Percentiles rank a stretch among this genome's conserved stretches.
Evolutionary conservation across 2,888 invertebrate species (phyloP).

Genomic region (Oxycera nigricornis): DNA sequence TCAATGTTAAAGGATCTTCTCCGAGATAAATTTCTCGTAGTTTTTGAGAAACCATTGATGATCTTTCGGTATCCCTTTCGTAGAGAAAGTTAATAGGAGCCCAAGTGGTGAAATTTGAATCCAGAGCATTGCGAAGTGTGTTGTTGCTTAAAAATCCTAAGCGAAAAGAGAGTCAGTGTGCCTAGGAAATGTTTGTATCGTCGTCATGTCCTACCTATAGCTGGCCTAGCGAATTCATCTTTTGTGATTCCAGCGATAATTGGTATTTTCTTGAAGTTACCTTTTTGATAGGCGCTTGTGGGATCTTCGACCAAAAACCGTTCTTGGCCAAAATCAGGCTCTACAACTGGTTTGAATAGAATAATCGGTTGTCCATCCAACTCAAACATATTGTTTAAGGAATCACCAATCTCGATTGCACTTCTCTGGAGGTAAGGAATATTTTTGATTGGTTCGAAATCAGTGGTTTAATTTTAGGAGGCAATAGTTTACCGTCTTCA

Average conservation of each 20-base stretch:
- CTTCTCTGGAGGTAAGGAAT: slow-evolving; percentile 63
- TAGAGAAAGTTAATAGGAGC: slow-evolving; percentile 64
- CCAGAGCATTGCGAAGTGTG: slow-evolving; percentile 64
- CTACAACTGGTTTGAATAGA: slow-evolving; percentile 71
- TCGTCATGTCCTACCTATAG: too few species aligned
- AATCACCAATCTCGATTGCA: slow-evolving; percentile 56
- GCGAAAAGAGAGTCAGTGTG: too few species aligned
- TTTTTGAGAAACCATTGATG: slow-evolving; percentile 63
- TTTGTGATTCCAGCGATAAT: slow-evolving; percentile 68
- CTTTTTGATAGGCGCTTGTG: slow-evolving; percentile 62
- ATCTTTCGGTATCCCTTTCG: slow-evolving; percentile 65
- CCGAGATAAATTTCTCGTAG: slow-evolving; percentile 61
- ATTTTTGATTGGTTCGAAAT: slow-evolving; percentile 64
- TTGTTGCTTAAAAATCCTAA: slow-evolving; percentile 65
- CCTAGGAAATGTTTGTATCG: too few species aligned
- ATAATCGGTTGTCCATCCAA: slow-evolving; percentile 57
- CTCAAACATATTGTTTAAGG: slow-evolving; percentile 57
- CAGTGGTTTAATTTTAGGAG: too few species aligned
- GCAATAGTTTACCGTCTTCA: slow-evolving; percentile 63
- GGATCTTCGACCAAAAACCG: slow-evolving; percentile 68
- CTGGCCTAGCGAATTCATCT: slow-evolving; percentile 68
- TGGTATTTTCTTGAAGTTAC: slow-evolving; percentile 67
- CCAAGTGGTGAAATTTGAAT: slow-evolving; percentile 67
- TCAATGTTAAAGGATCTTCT: slow-evolving; percentile 51
- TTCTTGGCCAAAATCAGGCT: slow-evolving; percentile 71